These are phyloP conservation scores for Lepeophtheirus salmonis DNA, from an alignment of 1,140 invertebrate species.

Conservation along the genomic window DNA sequence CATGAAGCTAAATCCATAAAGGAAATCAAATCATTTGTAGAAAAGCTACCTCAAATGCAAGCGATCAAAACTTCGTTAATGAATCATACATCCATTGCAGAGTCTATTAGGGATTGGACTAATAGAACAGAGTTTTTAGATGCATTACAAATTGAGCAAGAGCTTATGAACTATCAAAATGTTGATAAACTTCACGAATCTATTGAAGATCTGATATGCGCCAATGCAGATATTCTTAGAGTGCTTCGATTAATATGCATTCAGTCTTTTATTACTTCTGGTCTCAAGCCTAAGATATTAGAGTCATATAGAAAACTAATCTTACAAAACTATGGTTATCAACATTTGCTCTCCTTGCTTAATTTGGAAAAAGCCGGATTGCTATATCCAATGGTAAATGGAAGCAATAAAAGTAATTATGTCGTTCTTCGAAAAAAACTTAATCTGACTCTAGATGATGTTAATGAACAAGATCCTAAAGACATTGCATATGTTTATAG, in stretches of 20 bases:
- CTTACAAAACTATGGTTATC: slow-evolving; percentile 71
- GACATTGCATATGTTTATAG: slow-evolving; percentile 85
- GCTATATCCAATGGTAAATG: slow-evolving; percentile 32
- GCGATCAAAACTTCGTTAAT: slow-evolving; percentile 63
- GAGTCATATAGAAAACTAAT: slow-evolving; percentile 85
- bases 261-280: slow-evolving; percentile 52
- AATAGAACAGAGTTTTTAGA: slow-evolving; percentile 44
- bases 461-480: slow-evolving; percentile 56
- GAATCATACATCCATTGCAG: slow-evolving; percentile 51
- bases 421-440: slow-evolving; percentile 39
- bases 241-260: slow-evolving; percentile 72
- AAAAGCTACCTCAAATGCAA: slow-evolving; percentile 65
- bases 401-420: slow-evolving; percentile 27
- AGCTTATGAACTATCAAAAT: slow-evolving; percentile 72
- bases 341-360: slow-evolving; percentile 57
- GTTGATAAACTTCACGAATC: slow-evolving; percentile 66
- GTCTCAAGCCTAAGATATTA: slow-evolving; percentile 68
- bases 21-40: slow-evolving; percentile 84
- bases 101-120: slow-evolving; percentile 49
- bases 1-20: slow-evolving; percentile 67
- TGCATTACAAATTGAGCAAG: slow-evolving; percentile 55
- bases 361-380: slow-evolving; percentile 74
- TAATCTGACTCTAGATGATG: slow-evolving; percentile 63
- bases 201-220: slow-evolving; percentile 77
- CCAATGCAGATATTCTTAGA: slow-evolving; percentile 54